Percentiles rank a stretch among this genome's conserved stretches.
phyloP scores from a whole-genome alignment of 2,888 invertebrate genomes.

The Drosophila putrida region DNA sequence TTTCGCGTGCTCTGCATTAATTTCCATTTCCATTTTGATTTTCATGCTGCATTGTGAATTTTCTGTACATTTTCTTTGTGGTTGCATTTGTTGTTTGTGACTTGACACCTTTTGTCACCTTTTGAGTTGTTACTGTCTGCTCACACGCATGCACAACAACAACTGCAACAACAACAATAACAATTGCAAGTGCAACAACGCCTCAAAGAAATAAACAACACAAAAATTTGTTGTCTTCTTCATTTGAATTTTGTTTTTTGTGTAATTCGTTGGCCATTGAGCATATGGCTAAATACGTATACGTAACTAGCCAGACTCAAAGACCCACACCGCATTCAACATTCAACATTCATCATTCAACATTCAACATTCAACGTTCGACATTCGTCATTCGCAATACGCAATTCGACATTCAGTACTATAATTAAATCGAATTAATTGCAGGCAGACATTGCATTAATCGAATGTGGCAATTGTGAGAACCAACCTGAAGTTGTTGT shows the following conservation, averaged over 20 bases:
- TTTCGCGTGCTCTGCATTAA: constrained; percentile 50
- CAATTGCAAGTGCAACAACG: constrained; percentile 10
- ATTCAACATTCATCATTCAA: constrained; percentile 10
- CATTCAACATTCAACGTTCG: not conserved
- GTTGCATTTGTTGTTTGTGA: constrained; percentile 19
- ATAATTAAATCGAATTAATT: constrained; percentile 74
- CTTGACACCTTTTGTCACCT: constrained; percentile 52
- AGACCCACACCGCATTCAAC: not conserved
- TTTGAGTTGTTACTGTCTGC: constrained; percentile 47
- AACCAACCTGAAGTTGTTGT: constrained; percentile 42
- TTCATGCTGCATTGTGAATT: constrained; percentile 18
- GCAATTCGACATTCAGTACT: constrained; percentile 25
- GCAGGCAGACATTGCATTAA: constrained; percentile 48
- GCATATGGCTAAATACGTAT: constrained; percentile 36
- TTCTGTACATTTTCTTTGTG: not conserved
- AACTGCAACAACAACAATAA: not conserved
- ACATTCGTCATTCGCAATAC: constrained; percentile 9
- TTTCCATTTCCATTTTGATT: constrained; percentile 34
- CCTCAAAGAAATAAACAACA: constrained; percentile 27
- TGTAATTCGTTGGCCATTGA: constrained; percentile 22
- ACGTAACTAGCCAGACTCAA: constrained; percentile 14
- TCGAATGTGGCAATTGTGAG: constrained; percentile 66
- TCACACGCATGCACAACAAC: constrained; percentile 68
- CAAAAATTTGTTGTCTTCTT: constrained; percentile 46
- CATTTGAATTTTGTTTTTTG: constrained; percentile 56